Base-by-base conservation (phyloP, 2,888 invertebrate genomes). In the Sclerodermus sp. region DNA sequence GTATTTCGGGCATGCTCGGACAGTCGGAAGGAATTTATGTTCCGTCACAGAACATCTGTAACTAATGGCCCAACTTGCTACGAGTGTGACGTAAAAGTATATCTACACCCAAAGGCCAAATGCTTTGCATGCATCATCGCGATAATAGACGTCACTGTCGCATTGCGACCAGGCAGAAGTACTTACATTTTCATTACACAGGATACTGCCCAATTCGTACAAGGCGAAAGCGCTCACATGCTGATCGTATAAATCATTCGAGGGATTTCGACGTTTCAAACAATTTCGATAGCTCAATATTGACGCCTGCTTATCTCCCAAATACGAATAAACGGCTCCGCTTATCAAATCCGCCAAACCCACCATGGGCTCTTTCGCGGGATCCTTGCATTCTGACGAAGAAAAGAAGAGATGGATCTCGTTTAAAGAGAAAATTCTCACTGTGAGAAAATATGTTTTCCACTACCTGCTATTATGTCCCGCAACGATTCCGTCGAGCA, bases 181-280 rank as follows among this genome's bases (percentile, higher is more conserved):
- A 66, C 70, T 69, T 53, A 75, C 75, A 42, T 64, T 66, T 32
- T 55, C 62, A 36, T 58, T 53, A 46, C 70, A 74, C 42, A 76
- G 62, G 1, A 50, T 58, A 45, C 55, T 75, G 3, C 85, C 87
- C 41, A 87, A 74, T 70, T 88, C 87, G 68, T 84, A 87, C 46
- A 83, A 79, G 14, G 86, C 83, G 71, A 85, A 87, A 2, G 86
- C 87, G 44, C 85, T 82, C 47, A 87, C 76, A 68, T 87, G 86
- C 45, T 79, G 72, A 51, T 76, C 74, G 3, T 48, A 44, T 1
- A 52, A 42, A 47, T 70, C 71, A 18, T 58, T 63, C 41, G 62
- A 61, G 37, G 66, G 62, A 38, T 50, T 47, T 15, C 76, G 70
- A 14, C 64, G 60, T 48, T 66, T 64, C 16, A 76, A 52, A 50